These are phyloP conservation scores for Setipinna tenuifilis DNA, from an alignment of 2,797 vertebrate species.

Conservation along the genomic window DNA sequence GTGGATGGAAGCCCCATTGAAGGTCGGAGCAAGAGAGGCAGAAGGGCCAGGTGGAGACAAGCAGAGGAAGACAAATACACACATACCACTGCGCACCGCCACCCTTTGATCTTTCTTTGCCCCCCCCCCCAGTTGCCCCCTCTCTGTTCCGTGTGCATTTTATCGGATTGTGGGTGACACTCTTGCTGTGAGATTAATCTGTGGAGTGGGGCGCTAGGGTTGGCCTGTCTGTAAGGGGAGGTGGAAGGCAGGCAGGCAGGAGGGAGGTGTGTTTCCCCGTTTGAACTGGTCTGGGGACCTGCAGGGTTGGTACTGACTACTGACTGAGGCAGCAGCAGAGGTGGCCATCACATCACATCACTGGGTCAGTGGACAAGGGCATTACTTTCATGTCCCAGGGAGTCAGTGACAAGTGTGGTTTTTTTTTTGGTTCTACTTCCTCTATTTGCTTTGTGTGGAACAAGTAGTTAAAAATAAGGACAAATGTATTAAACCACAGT, in stretches of 20 bases:
- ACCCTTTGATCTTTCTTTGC: neutral
- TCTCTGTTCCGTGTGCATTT: neutral
- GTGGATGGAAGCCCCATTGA: neutral
- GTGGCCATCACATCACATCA: neutral
- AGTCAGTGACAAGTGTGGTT: constrained; percentile 1
- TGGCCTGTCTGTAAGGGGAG: neutral
- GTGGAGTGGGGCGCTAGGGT: neutral
- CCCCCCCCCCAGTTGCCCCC: neutral
- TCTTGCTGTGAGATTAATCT: neutral
- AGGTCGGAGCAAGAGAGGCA: neutral
- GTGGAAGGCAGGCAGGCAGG: constrained; percentile 2
- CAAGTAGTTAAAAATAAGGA: constrained; percentile 30
- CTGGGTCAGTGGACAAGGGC: constrained; percentile 1
- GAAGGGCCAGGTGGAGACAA: neutral
- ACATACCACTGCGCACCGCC: neutral
- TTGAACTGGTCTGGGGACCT: neutral
- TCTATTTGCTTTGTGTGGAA: neutral
- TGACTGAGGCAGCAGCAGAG: neutral
- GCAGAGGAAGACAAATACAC: neutral
- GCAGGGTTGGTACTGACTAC: neutral
- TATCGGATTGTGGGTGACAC: neutral
- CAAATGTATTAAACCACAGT: neutral
- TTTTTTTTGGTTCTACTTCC: constrained; percentile 28
- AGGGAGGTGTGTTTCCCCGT: neutral
- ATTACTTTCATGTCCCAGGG: constrained; percentile 23